Base-by-base conservation (phyloP, 2,888 invertebrate species). In the Limenitis arthemis region DNA sequence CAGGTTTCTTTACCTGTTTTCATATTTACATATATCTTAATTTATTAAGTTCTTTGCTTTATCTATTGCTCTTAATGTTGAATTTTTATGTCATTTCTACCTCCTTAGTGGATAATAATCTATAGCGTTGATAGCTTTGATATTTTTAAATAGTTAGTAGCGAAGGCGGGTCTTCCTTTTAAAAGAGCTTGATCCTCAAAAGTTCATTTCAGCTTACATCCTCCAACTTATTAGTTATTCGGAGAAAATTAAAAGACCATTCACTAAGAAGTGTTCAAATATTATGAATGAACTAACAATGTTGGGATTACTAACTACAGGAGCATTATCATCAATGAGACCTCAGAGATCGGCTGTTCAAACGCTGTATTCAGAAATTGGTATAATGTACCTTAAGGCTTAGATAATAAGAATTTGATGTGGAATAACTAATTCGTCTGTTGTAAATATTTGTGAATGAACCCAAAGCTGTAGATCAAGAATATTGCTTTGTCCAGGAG, bases 401-500 rank as follows among this genome's bases (percentile, higher is more conserved):
- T 29, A 20, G 1, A 6, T 0, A 0, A 46, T 51, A 55, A 49
- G 40, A 11, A 6, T 33, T 12, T 49, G n/a, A 38, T 36, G 34
- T 28, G 31, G 37, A 41, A 38, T 52, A 49, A 53, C 57, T 70
- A 76, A 77, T 70, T 62, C 75, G 60, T 65, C 72, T 70, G 72
- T 79, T 76, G 74, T 76, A 77, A 79, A 79, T 79, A 77, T 79
- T 78, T 79, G 72, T 77, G 72, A 79, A 79, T 77, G 76, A 72
- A 69, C 40, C 44, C 62, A 59, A 65, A 54, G 58, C 44, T 42
- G 39, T 38, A 44, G 50, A 50, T 44, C 41, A 44, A 40, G 51
- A 54, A 43, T 43, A 48, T 51, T 31, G 28, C 41, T 40, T 43
- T 50, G 36, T 50, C 30, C 32, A 37, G 38, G 31, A 46, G 53